Conservation (phyloP, 2,113 vertebrate genomes). For the Rhabdomys dilectus region DNA sequence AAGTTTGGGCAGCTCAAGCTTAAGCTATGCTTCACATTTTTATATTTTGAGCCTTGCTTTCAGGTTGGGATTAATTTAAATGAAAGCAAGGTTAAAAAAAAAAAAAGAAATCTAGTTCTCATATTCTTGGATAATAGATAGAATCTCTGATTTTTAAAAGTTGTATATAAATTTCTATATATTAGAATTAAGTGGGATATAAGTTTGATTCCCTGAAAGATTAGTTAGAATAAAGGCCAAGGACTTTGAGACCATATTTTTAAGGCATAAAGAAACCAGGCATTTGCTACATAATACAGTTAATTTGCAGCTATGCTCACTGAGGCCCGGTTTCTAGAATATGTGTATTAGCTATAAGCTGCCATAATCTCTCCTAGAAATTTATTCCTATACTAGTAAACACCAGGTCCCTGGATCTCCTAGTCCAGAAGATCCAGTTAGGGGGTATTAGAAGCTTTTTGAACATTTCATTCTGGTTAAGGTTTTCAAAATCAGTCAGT, state of each 20-base stretch:
- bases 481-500: constrained; percentile 43
- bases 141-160: constrained; percentile 41
- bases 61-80: constrained; percentile 64
- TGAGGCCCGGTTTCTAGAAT: constrained; percentile 40
- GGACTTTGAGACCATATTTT: constrained; percentile 51
- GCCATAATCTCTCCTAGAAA: constrained; percentile 49
- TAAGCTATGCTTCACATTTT: constrained; percentile 3
- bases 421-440: background rate
- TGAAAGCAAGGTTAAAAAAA: constrained; percentile 66
- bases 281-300: constrained; percentile 51
- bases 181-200: constrained; percentile 56
- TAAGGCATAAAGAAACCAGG: constrained; percentile 59
- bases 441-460: constrained; percentile 52
- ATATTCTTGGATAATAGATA: constrained; percentile 28
- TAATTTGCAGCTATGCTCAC: constrained; percentile 52
- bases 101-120: constrained; percentile 61
- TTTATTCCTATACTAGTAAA: constrained; percentile 43
- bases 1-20: background rate
- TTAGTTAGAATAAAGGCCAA: constrained; percentile 53
- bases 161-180: constrained; percentile 35
- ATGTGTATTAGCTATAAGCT: constrained; percentile 52
- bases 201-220: constrained; percentile 64
- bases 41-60: constrained; percentile 62
- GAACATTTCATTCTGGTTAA: constrained; percentile 23
- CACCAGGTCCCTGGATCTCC: constrained; percentile 46